These are phyloP conservation scores for Oncorhynchus gorbuscha DNA, from an alignment of 2,113 vertebrate genomes.

Conservation along the genomic window DNA sequence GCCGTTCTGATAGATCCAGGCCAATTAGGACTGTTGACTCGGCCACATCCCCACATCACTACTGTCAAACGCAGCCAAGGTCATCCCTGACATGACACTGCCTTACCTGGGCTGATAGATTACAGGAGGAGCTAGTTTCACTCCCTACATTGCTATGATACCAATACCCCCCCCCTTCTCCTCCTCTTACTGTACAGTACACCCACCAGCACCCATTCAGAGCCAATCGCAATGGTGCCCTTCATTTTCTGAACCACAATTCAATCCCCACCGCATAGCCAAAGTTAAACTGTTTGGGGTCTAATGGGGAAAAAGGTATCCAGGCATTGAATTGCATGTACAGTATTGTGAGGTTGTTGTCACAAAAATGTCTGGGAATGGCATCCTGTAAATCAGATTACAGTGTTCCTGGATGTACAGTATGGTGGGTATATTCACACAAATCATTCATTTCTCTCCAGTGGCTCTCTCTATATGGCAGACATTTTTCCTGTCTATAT, in stretches of 20 bases:
- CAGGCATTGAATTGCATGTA: too few species aligned
- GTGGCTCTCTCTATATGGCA: too few species aligned
- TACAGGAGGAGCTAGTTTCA: conserved; percentile 1
- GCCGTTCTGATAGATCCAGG: conserved; percentile 39
- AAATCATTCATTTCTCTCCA: neutral
- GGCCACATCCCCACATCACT: conserved; percentile 26
- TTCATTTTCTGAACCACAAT: neutral
- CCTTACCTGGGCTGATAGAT: conserved; percentile 24
- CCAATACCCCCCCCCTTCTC: conserved; percentile 23
- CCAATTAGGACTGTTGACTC: conserved; percentile 46
- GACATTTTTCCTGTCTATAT: neutral
- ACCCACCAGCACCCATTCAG: neutral
- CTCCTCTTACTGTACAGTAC: neutral
- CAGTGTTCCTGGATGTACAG: neutral
- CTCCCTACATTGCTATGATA: conserved; percentile 10
- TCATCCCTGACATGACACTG: conserved; percentile 22
- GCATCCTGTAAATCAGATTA: neutral
- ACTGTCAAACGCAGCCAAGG: conserved; percentile 38
- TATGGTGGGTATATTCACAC: neutral
- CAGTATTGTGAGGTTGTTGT: neutral
- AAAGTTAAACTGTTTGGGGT: neutral
- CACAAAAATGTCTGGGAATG: neutral
- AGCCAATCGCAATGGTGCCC: too few species aligned
- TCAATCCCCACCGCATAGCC: neutral
- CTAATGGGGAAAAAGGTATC: too few species aligned